Base-by-base conservation (phyloP, 2,797 vertebrate species). In the Phataginus tricuspis region DNA sequence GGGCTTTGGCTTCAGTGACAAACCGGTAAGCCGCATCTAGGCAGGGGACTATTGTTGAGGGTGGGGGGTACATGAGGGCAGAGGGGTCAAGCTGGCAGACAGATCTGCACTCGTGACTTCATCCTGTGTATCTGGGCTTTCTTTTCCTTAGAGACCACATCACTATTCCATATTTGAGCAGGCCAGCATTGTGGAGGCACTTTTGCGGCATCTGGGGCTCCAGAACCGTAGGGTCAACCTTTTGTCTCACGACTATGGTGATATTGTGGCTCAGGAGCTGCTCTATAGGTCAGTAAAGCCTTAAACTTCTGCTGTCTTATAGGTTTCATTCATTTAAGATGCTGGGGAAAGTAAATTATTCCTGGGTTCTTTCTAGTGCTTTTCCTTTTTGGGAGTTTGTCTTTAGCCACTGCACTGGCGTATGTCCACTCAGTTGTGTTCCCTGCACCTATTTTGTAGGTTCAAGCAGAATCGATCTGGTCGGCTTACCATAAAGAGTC, bases 1-100 rank as follows among this genome's bases (percentile, higher is more conserved):
- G 0, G 99, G 99, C 16, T 99, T 99, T 27, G 99, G 99, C 96
- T 99, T 99, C 98, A 99, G 99, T 10, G 99, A 99, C 98, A 99
- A 99, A 95, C 99, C 99, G 4, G 99, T 99, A 96, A 99, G 99
- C 98, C 31, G 11, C 39, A 34, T 37, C 45, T 25, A 1, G 42
- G 18, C 25, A 72, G 63, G 77, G 63, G 49, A 29, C 53, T 9
- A 3, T 63, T 19, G 27, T 45, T 11, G 31, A 5, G n/a, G 53
- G 8, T 1, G 2, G 7, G 59, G 3, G 51, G 29, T 21, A 39
- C 66, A 0, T 4, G 7, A 29, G 57, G 53, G 16, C 5, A 8
- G 57, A 39, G 25, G 63, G 89, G 5, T 75, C 13, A 5, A 59
- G 57, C 27, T 14, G 29, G 74, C 83, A 53, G 51, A 51, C 77